Evolutionary conservation across 2,113 vertebrate genomes (phyloP).

Genomic region (Cyprinodon tularosa): DNA sequence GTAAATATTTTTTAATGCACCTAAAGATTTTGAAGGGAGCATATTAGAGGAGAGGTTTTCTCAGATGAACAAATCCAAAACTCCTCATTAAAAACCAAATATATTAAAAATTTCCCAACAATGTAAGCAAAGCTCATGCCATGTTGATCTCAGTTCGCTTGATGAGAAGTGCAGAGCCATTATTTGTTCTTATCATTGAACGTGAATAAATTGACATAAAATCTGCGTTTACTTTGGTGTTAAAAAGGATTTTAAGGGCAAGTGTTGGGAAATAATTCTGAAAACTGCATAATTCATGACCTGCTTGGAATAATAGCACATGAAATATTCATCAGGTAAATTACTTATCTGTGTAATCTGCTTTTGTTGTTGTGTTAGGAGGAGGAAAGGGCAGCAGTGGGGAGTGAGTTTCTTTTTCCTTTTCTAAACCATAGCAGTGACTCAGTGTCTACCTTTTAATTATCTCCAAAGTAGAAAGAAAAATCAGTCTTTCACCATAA

Average conservation of each 20-base stretch:
- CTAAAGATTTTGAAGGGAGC: too few species aligned
- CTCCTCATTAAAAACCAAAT: neutral
- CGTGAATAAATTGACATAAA: constrained; percentile 46
- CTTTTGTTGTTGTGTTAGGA: constrained; percentile 64
- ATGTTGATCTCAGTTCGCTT: neutral
- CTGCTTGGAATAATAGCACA: constrained; percentile 69
- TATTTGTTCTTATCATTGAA: constrained; percentile 51
- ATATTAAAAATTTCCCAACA: neutral
- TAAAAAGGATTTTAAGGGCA: constrained; percentile 54
- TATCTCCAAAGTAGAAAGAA: constrained; percentile 27
- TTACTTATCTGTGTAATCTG: constrained; percentile 65
- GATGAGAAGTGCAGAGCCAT: neutral
- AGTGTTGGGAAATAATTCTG: constrained; percentile 52
- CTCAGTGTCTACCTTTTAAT: constrained; percentile 40
- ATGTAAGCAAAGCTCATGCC: neutral
- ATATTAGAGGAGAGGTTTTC: neutral
- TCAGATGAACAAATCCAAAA: neutral
- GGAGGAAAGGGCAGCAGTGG: constrained; percentile 44
- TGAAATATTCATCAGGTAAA: constrained; percentile 76
- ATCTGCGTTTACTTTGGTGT: constrained; percentile 35
- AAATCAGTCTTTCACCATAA: constrained; percentile 1
- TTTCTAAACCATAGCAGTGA: constrained; percentile 36
- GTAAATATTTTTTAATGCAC: too few species aligned
- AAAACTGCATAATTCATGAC: constrained; percentile 73
- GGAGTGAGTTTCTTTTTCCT: constrained; percentile 42